phyloP scores from a whole-genome alignment of 2,113 vertebrate species.

The Paedocypris sp. region DNA sequence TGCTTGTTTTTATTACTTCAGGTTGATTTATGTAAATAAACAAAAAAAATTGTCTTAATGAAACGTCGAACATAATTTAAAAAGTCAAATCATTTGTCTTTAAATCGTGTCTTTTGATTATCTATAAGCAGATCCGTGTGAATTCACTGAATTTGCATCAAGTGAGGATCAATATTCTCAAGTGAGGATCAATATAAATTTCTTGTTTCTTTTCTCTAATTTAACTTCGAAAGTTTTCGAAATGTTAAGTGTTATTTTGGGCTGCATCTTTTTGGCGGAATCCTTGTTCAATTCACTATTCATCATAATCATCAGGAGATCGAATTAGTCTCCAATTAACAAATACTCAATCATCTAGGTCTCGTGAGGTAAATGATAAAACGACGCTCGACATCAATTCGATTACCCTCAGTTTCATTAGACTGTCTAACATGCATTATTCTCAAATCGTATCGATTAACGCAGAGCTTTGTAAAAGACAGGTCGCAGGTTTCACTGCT shows the following conservation, averaged over 20 bases:
- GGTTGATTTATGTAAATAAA: too few species aligned
- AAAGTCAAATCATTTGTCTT: too few species aligned
- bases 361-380: conserved; percentile 14
- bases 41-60: too few species aligned
- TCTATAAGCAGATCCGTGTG: too few species aligned
- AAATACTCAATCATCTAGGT: conserved; percentile 31
- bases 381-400: conserved; percentile 31
- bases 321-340: conserved; percentile 38
- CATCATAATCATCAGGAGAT: conserved; percentile 28
- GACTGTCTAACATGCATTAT: conserved; percentile 41
- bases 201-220: too few species aligned
- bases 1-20: too few species aligned
- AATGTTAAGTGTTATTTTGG: not conserved
- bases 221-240: too few species aligned
- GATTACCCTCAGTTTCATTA: conserved; percentile 40
- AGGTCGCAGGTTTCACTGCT: conserved; percentile 27
- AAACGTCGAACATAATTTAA: too few species aligned
- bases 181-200: too few species aligned
- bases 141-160: too few species aligned
- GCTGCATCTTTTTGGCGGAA: not conserved
- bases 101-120: too few species aligned
- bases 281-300: conserved; percentile 3
- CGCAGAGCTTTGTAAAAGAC: conserved; percentile 13
- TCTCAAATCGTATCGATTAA: conserved; percentile 36
- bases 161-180: too few species aligned